Evolutionary conservation across 1,140 invertebrate genomes (phyloP), one percentile per base, ranked within the genome.

Genomic region (Myzus persicae): DNA sequence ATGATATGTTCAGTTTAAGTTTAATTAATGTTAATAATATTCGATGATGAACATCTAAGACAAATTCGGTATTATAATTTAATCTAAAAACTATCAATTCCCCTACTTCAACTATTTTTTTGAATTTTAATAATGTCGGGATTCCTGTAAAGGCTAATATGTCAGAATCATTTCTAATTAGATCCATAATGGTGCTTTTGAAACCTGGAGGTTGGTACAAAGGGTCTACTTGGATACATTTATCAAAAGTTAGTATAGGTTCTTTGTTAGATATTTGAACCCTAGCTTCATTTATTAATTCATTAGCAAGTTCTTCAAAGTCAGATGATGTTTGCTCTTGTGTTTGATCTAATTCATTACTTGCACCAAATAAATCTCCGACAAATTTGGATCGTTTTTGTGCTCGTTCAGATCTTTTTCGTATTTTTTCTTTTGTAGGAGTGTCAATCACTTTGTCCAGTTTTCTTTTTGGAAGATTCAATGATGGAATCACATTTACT

Each of bases 11-110:
- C 18, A 46, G 48, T 93, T 94, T 88, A 22, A 94, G 31, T 51
- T 94, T 94, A n/a, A 94, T 92, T 46, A 94, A 82, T n/a, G 82
- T 93, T 51, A 94, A 67, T 91, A 93, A 91, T 91, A 93, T 88
- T 81, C 93, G 40, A 51, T 93, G 54, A 38, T 48, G 54, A 42
- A 93, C 94, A 92, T 87, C 84, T 46, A 87, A n/a, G 44, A 40
- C 24, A 46, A 87, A 87, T 46, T 87, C 31, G 2, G 18, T 46
- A 46, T 87, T 87, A 46, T 87, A 87, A 87, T 87, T 87, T 31
- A 87, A n/a, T 46, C 26, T 87, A 44, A n/a, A 11, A 46, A 87
- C 42, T 42, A 85, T 85, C 22, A 85, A 85, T 18, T 87, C 84
- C 26, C 42, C 84, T n/a, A 87, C 42, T 14, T 46, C 44, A 46